Base-by-base conservation (phyloP, 92 coral and sea anemone genomes). In the Palythoa heliodiscus region DNA sequence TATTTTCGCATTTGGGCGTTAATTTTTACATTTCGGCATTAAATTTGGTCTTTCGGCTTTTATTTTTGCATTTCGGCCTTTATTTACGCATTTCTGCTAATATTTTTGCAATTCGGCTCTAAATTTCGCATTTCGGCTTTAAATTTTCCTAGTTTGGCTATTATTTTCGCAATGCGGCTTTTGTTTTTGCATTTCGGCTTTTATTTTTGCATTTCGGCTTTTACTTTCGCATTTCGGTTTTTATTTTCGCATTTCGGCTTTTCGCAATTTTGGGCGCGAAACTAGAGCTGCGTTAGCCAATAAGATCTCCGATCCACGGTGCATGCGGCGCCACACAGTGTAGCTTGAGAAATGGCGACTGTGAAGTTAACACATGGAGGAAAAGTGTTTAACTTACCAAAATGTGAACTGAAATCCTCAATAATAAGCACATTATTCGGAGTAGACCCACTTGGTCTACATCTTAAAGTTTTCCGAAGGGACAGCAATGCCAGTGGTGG, bases 401-500 rank as follows among this genome's bases (percentile, higher is more conserved):
- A 43, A 48, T 43, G 15, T 4, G 74, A 70, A 7, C 35, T 70
- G 0, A 70, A 70, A 70, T 19, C 76, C 54, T 12, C 4, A 3
- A 20, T 72, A 40, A 72, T 72, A 22, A 39, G 76, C 48, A n/a
- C 76, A 17, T 72, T 72, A 3, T 72, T 72, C 17, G 76, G 55
- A 22, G 76, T 72, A 22, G 76, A 72, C n/a, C n/a, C 76, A 5
- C 50, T 71, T 24, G 76, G 76, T 29, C 19, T 72, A 47, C 53
- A 71, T 47, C 52, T 70, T 14, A 70, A 70, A 70, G 47, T 35
- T 37, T 70, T 22, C 38, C 29, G 74, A 29, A 70, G 74, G 38
- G 74, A 70, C 12, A 70, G 38, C 48, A 14, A 11, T 43, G 50
- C 5, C 50, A 43, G 50, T 70, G 29, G 74, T 70, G 35, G 70